Conservation (phyloP, 1,140 invertebrate genomes). For the Papilio glaucus region DNA sequence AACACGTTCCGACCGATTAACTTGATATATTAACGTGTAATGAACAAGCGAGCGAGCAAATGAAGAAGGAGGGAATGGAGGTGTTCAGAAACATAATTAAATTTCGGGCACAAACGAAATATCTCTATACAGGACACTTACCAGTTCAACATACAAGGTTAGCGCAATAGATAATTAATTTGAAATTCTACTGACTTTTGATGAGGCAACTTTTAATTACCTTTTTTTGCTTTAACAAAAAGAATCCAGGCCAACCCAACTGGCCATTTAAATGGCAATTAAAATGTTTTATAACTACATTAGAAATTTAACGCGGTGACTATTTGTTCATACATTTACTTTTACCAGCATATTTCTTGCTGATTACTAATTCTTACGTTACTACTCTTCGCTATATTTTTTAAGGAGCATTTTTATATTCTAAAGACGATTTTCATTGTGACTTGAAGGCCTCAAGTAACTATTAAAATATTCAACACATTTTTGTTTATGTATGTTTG, state of each 20-base stretch:
- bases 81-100: constrained; percentile 19
- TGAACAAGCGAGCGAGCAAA: neutral
- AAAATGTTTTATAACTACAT: neutral
- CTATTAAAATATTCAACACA: no score
- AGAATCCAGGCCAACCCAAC: constrained; percentile 5
- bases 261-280: constrained; percentile 18
- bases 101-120: neutral
- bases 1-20: constrained; percentile 30
- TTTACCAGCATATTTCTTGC: neutral
- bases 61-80: constrained; percentile 2
- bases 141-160: constrained; percentile 3
- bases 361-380: neutral
- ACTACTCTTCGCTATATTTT: neutral
- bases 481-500: no score
- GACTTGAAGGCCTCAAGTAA: no score
- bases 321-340: constrained; percentile 14
- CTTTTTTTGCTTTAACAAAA: neutral
- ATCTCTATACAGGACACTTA: constrained; percentile 5
- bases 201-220: constrained; percentile 17
- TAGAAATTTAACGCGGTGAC: neutral
- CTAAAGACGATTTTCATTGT: no score
- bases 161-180: constrained; percentile 1
- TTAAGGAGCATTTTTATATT: neutral
- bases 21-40: constrained; percentile 28
- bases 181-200: neutral